Base-by-base conservation (phyloP, 2,113 vertebrate species). In the Falco punctatus region DNA sequence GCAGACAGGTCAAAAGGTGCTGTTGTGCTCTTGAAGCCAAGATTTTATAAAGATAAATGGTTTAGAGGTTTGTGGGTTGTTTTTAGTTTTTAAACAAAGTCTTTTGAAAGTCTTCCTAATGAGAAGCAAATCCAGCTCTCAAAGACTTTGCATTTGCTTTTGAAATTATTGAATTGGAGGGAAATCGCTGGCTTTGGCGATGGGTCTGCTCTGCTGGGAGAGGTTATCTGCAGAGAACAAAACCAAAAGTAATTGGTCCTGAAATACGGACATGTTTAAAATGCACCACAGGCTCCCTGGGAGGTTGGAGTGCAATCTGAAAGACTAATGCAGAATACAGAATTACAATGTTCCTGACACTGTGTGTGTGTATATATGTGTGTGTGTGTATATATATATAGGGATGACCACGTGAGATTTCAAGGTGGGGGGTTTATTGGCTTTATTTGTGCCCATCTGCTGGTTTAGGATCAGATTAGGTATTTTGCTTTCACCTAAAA, bases 191-290 rank as follows among this genome's bases (percentile, higher is more conserved):
- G 87, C 6, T 15, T 58, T 93, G 88, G 94, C 62, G 58, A 10
- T 33, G 40, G 33, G 79, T 95, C 71, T 3, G 13, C 66, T 95
- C 90, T 93, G 72, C 86, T 83, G 90, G 92, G 95, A 92, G 77
- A 75, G 80, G 90, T 96, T 96, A 93, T 95, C 90, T 71, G 88
- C 20, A 3, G 66, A 86, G 95, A 92, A 94, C 82, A 93, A 95
- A 95, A 81, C 72, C 67, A 64, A 15, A 88, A 95, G 88, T 94
- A 96, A 94, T 95, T 93, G 92, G 64, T 93, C 90, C 90, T 94
- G 94, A 94, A 93, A 92, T 88, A 74, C 0, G 2, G 75, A 74
- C 15, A 0, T 52, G 57, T 88, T 95, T 93, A 92, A 94, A 94
- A 96, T 78, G 90, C 69, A 71, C 59, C 10, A 2, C 44, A 44